Base-by-base conservation (phyloP, 2,888 invertebrate genomes). In the Pheosia tremula region DNA sequence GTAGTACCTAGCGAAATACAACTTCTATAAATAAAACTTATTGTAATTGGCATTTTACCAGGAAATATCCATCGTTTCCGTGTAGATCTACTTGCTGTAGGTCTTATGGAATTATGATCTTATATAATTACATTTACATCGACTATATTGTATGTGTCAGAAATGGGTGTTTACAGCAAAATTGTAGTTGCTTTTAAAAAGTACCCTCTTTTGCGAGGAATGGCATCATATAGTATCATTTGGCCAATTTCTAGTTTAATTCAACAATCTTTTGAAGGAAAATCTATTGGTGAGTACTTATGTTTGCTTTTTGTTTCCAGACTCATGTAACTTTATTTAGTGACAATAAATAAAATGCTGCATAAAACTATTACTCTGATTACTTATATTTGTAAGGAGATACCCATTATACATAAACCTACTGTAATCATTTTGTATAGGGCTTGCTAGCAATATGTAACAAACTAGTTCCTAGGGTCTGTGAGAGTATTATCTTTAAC, bases 161-260 rank as follows among this genome's bases (percentile, higher is more conserved):
- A 63, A 70, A 92, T 91, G 91, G 75, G 78, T 72, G 84, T 75
- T 8, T 81, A 85, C 61, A 92, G 88, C 70, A 91, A 86, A 80
- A 64, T 86, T 61, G 72, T 72, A 57, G 82, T 83, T 60, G 77
- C 81, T 56, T 87, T 88, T 62, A 87, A 74, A 72, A 92, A 89
- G 88, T 85, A 92, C 91, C 86, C 90, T 88, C 75, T 93, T 37
- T 67, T 91, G 54, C 79, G 93, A 66, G 97, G 97, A 67, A 96
- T 97, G 96, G 88, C 95, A 61, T 95, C 96, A 0, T 97, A 97
- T 80, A 95, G 95, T 63, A 81, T 96, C 45, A 95, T 96, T 73
- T 97, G 96, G 97, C 97, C 97, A 49, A 89, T 95, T 10, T 96
- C 97, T 67, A 96, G 96, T 86, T 84, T 97, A 56, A 95, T 96